Evolutionary conservation across 1,140 invertebrate genomes (phyloP).

Genomic region (Rhysida immarginata): DNA sequence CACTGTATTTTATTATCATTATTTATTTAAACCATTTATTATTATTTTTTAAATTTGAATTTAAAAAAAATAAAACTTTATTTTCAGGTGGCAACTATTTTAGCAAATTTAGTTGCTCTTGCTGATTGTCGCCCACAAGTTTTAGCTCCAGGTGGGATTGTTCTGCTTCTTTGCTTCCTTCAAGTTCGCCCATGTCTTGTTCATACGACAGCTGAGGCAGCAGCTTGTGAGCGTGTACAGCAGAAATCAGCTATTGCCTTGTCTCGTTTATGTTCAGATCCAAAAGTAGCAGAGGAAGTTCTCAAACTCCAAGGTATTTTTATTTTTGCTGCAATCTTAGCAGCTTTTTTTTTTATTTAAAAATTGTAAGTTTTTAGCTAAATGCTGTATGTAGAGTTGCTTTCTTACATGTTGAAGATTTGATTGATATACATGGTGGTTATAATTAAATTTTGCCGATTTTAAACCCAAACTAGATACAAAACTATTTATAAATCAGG

Average conservation of each 20-base stretch:
- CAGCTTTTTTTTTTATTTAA: no score
- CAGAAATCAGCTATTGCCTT: conserved; percentile 72
- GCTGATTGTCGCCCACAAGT: conserved; percentile 43
- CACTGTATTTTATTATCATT: no score
- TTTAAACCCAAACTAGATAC: no score
- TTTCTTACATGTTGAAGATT: no score
- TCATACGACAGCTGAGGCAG: conserved; percentile 36
- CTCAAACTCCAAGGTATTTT: conserved; percentile 52
- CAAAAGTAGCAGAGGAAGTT: conserved; percentile 52
- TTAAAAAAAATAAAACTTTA: no score
- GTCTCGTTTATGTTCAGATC: conserved; percentile 56
- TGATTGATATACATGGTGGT: no score
- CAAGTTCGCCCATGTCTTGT: conserved; percentile 42
- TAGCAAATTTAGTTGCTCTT: conserved; percentile 59
- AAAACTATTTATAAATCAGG: no score
- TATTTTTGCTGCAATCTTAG: neutral
- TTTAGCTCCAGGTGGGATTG: conserved; percentile 41
- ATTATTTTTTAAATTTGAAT: no score
- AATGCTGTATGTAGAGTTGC: no score
- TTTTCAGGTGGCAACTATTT: conserved; percentile 50
- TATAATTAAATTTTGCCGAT: no score
- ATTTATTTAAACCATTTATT: no score
- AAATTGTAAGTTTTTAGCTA: no score
- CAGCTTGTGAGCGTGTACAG: conserved; percentile 58
- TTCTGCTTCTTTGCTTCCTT: conserved; percentile 58